Base-by-base conservation (phyloP, 1,140 invertebrate species). In the Brachionus sp. region DNA sequence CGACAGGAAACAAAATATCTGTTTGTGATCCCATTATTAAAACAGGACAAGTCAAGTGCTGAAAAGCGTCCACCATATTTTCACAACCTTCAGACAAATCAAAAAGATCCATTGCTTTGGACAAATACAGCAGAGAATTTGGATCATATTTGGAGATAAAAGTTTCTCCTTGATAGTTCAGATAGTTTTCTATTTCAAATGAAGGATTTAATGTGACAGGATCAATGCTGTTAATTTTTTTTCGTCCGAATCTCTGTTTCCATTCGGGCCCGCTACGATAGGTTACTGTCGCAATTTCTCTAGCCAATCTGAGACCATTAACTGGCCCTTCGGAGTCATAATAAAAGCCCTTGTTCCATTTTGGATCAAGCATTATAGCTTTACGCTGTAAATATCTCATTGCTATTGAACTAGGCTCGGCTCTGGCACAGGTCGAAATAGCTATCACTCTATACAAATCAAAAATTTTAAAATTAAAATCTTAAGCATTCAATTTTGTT, bases 21-120 rank as follows among this genome's bases (percentile, higher is more conserved):
- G 88, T 89, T 84, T 88, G 86, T 3, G 89, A 87, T 29, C 88
- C 88, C 46, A 89, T 85, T 6, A 89, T 86, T 86, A 89, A 86
- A 0, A 85, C 85, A 0, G 88, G 88, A 83, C 88, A 88, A 16
- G 66, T 85, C 7, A 89, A 83, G 7, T 85, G 33, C 1, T 84
- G 75, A 13, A 89, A 82, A n/a, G 85, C 87, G 42, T 84, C 86
- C 16, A 86, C 77, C 23, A 88, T 46, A 9, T 84, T 85, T 3
- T 39, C 57, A 68, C 84, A 87, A 2, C 85, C 86, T 37, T 89
- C 88, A 7, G 84, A 64, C 33, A 89, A 84, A 83, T 89, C 87
- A 86, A 88, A 89, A 82, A 89, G 84, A 83, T 89, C 88, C 88
- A 89, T 89, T 1, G 88, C 88, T 87, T 89, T 89, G 7, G 88